Evolutionary conservation across 2,113 vertebrate species (phyloP).

Genomic region (Herpetotheres cachinnans): DNA sequence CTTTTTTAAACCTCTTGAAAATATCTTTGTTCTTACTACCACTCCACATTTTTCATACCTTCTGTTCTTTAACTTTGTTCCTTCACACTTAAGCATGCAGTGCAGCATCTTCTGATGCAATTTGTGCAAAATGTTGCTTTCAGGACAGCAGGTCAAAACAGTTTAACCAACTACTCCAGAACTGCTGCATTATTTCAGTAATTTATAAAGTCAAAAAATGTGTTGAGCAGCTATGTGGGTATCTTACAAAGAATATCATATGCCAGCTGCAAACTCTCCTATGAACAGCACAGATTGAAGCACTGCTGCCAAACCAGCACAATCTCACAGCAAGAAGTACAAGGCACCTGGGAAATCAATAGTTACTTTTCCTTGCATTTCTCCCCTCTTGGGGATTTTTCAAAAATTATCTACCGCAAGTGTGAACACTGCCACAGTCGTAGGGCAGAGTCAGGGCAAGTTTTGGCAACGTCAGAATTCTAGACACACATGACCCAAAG

Average conservation of each 20-base stretch:
- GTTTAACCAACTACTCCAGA: not conserved
- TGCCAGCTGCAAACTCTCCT: not conserved
- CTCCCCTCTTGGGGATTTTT: not conserved
- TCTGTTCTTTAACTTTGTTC: not conserved
- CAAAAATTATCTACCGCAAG: not conserved
- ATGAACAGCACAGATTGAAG: not conserved
- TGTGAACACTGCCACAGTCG: not conserved
- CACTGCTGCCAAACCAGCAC: no score
- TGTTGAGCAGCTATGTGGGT: not conserved
- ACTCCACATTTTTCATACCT: not conserved
- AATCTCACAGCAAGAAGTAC: not conserved
- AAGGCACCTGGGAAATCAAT: not conserved
- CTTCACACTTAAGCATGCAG: not conserved
- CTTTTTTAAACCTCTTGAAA: not conserved
- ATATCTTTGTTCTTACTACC: not conserved
- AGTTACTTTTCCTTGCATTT: not conserved
- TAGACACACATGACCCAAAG: not conserved
- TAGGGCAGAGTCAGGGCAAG: not conserved
- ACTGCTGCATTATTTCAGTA: not conserved
- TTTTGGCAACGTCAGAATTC: not conserved
- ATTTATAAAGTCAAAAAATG: not conserved
- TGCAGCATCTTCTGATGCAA: not conserved
- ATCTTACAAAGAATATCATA: not conserved
- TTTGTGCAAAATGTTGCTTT: not conserved
- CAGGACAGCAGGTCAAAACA: not conserved